Evolutionary conservation across 2,888 invertebrate genomes (phyloP), one percentile per base, ranked within the genome.

Genomic region (Agrochola circellaris): DNA sequence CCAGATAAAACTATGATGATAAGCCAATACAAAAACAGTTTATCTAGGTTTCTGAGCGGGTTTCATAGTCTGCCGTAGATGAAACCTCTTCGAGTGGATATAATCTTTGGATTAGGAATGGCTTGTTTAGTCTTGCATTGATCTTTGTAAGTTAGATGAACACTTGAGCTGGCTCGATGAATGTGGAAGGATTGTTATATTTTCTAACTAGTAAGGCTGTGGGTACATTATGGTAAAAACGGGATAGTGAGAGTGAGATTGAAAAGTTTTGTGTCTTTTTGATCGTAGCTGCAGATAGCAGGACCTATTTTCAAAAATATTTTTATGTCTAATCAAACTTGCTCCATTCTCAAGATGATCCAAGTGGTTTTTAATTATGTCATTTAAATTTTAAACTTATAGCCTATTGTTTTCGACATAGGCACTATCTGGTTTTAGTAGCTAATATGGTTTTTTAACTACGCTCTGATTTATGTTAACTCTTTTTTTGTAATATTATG

Each of bases 11-110:
- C 71, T 71, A 70, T 71, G 60, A 72, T 85, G 82, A 82, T 82
- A 82, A 82, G 71, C 71, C 66, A 74, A 85, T 82, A 85, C 76
- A 82, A 75, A 85, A 66, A 65, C 82, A 68, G 72, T 72, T 76
- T 72, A 48, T 65, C n/a, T 65, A 73, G 75, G 65, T 74, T 75
- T 70, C 73, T 42, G 60, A 70, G 65, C 45, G 62, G 54, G 42
- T 73, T 68, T 69, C 69, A 65, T 73, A 66, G 56, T 51, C 65
- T 66, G 72, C 20, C 9, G 58, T 42, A 51, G 51, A 81, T 84
- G 68, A 68, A 80, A 81, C 15, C 75, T 56, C 68, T 65, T 82
- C 45, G 60, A 69, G 64, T 69, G 65, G 56, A 82, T 60, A 82
- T 82, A 82, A 82, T 82, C 68, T 34, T 20, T 0, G 56, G 86